Conservation (phyloP, 2,113 vertebrate genomes). For the Bubo bubo region DNA sequence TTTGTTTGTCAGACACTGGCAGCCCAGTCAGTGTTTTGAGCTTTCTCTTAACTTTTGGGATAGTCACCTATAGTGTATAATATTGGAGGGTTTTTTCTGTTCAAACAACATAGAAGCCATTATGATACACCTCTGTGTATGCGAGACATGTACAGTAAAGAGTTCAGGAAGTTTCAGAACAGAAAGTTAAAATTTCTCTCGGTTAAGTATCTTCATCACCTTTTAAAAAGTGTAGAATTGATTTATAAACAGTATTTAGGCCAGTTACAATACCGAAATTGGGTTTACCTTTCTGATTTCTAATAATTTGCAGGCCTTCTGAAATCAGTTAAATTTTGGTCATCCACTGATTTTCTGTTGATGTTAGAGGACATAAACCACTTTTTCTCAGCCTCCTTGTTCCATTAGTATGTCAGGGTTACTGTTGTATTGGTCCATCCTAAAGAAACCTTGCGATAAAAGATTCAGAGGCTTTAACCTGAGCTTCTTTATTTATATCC, state of each 20-base stretch:
- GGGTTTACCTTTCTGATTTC: background rate
- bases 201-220: background rate
- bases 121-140: fast-evolving
- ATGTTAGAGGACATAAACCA: background rate
- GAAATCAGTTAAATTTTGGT: background rate
- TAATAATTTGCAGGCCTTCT: background rate
- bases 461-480: background rate
- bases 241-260: background rate
- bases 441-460: background rate
- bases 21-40: background rate
- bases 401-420: background rate
- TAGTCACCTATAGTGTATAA: background rate
- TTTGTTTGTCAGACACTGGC: background rate
- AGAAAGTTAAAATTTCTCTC: background rate
- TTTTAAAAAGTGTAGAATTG: background rate
- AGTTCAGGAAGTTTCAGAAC: background rate
- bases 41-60: background rate
- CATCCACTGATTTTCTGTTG: background rate
- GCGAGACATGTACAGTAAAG: background rate
- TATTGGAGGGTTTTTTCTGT: background rate
- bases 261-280: background rate
- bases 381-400: background rate
- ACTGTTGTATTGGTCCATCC: background rate
- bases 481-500: background rate
- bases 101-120: background rate